Evolutionary conservation across 2,888 invertebrate genomes (phyloP).

Genomic region (Drosophila prolongata): DNA sequence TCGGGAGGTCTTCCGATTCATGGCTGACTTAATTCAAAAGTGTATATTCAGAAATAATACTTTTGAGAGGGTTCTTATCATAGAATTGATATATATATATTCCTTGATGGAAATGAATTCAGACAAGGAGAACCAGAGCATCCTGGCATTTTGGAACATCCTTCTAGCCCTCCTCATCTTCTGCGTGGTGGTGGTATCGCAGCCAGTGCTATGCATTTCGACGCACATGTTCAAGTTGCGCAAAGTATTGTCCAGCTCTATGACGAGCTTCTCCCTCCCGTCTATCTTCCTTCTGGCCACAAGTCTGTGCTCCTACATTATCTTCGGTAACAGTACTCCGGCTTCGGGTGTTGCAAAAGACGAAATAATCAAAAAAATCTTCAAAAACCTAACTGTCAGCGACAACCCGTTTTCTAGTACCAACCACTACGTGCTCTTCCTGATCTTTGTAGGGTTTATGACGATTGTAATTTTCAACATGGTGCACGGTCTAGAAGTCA

Average conservation of each 20-base stretch:
- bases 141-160: constrained; percentile 90
- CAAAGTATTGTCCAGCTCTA: constrained; percentile 92
- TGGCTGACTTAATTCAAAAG: constrained; percentile 86
- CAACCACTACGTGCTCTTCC: constrained; percentile 90
- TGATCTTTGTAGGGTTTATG: constrained; percentile 92
- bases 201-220: constrained; percentile 88
- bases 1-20: constrained; percentile 89
- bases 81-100: constrained; percentile 87
- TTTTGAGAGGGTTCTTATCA: constrained; percentile 89
- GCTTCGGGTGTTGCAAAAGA: constrained; percentile 60
- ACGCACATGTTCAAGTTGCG: constrained; percentile 93
- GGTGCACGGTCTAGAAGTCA: constrained; percentile 93
- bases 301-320: constrained; percentile 91
- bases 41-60: constrained; percentile 88
- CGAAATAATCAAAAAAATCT: constrained; percentile 89
- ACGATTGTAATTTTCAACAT: constrained; percentile 93
- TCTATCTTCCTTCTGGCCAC: constrained; percentile 93
- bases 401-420: constrained; percentile 90
- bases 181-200: constrained; percentile 91
- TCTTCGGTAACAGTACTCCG: constrained; percentile 87
- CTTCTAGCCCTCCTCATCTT: constrained; percentile 91
- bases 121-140: constrained; percentile 86
- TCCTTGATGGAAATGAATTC: constrained; percentile 84
- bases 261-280: constrained; percentile 91
- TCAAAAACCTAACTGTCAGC: constrained; percentile 88